Percentiles rank a stretch among this genome's conserved stretches.
These are phyloP conservation scores for Trichopria drosophilae DNA, from an alignment of 2,888 invertebrate species.

Conservation along the genomic window DNA sequence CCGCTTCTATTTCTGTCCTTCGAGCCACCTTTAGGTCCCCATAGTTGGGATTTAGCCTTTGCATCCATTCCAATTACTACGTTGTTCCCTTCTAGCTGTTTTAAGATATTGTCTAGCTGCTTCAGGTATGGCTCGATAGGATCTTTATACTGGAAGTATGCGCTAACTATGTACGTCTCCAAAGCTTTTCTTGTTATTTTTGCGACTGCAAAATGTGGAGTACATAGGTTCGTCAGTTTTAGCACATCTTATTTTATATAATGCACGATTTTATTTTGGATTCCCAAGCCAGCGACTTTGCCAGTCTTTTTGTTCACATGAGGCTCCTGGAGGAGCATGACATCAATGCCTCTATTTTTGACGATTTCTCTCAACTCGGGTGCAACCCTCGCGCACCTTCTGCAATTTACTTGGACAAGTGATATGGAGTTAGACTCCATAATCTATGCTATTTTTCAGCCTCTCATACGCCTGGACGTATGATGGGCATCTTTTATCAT, in stretches of 20 bases:
- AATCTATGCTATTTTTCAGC: too few relatives aligned
- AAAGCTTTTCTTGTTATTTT: background rate
- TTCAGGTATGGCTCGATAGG: background rate
- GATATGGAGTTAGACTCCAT: too few relatives aligned
- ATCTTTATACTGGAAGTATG: constrained; percentile 14
- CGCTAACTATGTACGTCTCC: constrained; percentile 2
- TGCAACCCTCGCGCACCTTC: too few relatives aligned
- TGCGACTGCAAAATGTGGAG: background rate
- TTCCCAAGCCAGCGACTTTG: too few relatives aligned
- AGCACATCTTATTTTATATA: background rate
- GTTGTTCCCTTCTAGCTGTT: constrained; percentile 2
- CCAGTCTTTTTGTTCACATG: too few relatives aligned
- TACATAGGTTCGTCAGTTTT: constrained; percentile 1
- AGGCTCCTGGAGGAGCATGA: too few relatives aligned
- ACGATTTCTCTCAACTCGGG: too few relatives aligned
- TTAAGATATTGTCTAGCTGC: background rate
- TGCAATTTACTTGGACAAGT: too few relatives aligned
- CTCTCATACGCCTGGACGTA: too few relatives aligned
- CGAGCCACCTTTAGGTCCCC: too few relatives aligned
- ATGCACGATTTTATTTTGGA: too few relatives aligned
- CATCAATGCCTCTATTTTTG: too few relatives aligned
- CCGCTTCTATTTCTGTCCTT: background rate
- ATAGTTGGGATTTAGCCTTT: constrained; percentile 15
- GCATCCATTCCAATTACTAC: constrained; percentile 12
- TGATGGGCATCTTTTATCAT: background rate